Conservation (phyloP, 1,140 invertebrate species). For the Hermetia illucens region DNA sequence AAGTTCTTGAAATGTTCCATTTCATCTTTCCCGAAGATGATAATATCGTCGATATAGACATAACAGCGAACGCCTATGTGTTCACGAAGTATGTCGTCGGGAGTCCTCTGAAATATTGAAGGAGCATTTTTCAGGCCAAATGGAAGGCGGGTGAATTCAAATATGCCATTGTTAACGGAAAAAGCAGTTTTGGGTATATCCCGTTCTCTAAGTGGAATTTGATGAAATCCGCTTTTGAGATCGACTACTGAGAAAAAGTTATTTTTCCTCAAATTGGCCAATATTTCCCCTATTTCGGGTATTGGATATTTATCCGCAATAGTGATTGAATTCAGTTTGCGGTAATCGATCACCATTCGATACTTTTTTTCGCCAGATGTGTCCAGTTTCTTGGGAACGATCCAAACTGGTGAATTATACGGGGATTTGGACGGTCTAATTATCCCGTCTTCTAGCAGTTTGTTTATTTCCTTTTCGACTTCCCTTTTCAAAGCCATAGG, state of each 20-base stretch:
- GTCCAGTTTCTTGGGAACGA: slow-evolving; percentile 10
- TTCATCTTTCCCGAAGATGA: slow-evolving; percentile 10
- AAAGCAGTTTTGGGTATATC: slow-evolving; percentile 8
- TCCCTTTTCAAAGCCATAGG: slow-evolving; percentile 6
- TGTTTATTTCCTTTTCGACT: background rate
- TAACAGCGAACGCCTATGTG: slow-evolving; percentile 8
- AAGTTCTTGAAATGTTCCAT: slow-evolving; percentile 20
- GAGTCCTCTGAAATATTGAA: slow-evolving; percentile 12
- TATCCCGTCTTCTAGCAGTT: background rate
- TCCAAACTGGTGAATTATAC: background rate
- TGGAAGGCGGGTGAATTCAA: too few species aligned
- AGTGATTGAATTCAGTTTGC: slow-evolving; percentile 14
- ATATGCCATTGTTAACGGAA: too few species aligned
- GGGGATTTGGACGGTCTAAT: background rate
- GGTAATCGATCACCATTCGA: slow-evolving; percentile 13
- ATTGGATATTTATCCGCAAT: slow-evolving; percentile 7
- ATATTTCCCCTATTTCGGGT: background rate
- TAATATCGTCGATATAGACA: slow-evolving; percentile 16
- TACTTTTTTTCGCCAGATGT: slow-evolving; percentile 13
- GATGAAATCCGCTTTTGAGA: slow-evolving; percentile 5
- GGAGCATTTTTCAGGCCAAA: slow-evolving; percentile 21
- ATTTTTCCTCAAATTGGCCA: background rate
- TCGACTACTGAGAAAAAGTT: background rate
- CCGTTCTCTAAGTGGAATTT: slow-evolving; percentile 5
- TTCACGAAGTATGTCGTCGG: slow-evolving; percentile 15